Base-by-base conservation (phyloP, 1,140 invertebrate species). In the Zaprionus lachaisei region DNA sequence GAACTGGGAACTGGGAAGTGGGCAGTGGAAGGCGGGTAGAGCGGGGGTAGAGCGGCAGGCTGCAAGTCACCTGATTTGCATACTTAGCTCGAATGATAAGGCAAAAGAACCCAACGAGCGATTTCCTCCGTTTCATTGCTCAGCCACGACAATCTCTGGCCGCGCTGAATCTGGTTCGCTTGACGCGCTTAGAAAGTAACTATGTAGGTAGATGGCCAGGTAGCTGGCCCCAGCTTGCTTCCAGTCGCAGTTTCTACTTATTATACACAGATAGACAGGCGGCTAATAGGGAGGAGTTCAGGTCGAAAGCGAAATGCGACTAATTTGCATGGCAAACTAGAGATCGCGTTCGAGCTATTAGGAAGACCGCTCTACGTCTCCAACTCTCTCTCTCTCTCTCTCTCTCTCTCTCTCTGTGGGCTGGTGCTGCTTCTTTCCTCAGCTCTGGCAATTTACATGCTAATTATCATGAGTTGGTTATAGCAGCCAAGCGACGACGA, bases 381-480 rank as follows among this genome's bases (percentile, higher is more conserved):
- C 17, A 15, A 17, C n/a, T 17, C 41, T 4, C 41, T 47, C 41
- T 44, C 15, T 31, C 3, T 28, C 28, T 44, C n/a, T 17, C 5
- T 44, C 20, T 20, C 20, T 20, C 20, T 22, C 15, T 41, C 15
- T n/a, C 0, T 6, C 38, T n/a, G 38, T 47, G 41, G 1, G 61
- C 49, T 49, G 51, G 4, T 51, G 71, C 11, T 54, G 71, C 66
- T 71, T 72, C 79, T 87, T 86, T 86, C 81, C 73, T 71, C 65
- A 67, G 55, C 69, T 68, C 63, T 41, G 71, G 81, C 79, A 72
- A 90, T 83, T 90, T 89, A 77, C 76, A 84, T 80, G 81, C 75
- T 81, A 90, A 89, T 90, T 89, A 89, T 84, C 85, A 84, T 90
- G 84, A 89, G 72, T 82, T 75, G 60, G 79, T 67, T 67, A 81